These are phyloP conservation scores for Acanthopagrus latus DNA, from an alignment of 2,797 vertebrate species.

Conservation along the genomic window DNA sequence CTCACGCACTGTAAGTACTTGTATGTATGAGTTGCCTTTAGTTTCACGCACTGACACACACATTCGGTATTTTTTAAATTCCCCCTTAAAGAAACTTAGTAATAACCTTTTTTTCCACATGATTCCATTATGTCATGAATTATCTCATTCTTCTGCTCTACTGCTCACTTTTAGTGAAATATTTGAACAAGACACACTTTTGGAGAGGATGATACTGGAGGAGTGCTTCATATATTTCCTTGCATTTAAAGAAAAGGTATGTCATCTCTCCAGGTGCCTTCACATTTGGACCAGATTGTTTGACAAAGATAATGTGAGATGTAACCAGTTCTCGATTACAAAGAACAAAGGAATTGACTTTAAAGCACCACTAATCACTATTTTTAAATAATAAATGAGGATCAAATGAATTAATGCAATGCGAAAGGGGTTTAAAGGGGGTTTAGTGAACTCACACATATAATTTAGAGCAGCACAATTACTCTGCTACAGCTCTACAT, in stretches of 20 bases:
- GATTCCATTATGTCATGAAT: conserved; percentile 3
- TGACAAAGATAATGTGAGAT: neutral
- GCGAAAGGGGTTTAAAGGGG: neutral
- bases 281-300: neutral
- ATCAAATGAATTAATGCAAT: neutral
- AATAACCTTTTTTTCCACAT: conserved; percentile 3
- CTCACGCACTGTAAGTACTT: conserved; percentile 47
- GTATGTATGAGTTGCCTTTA: conserved; percentile 28
- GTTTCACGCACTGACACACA: conserved; percentile 29
- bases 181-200: neutral
- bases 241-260: neutral
- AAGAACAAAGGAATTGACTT: neutral
- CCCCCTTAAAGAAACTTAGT: neutral
- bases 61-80: conserved; percentile 23
- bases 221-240: neutral
- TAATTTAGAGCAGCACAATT: neutral
- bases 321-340: neutral
- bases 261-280: neutral
- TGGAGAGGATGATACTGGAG: neutral
- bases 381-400: neutral
- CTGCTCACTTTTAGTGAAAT: conserved; percentile 7
- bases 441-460: neutral
- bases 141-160: neutral
- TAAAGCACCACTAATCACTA: neutral
- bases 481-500: neutral